Evolutionary conservation across 1,140 invertebrate genomes (phyloP).

Genomic region (Leguminivora glycinivorella): DNA sequence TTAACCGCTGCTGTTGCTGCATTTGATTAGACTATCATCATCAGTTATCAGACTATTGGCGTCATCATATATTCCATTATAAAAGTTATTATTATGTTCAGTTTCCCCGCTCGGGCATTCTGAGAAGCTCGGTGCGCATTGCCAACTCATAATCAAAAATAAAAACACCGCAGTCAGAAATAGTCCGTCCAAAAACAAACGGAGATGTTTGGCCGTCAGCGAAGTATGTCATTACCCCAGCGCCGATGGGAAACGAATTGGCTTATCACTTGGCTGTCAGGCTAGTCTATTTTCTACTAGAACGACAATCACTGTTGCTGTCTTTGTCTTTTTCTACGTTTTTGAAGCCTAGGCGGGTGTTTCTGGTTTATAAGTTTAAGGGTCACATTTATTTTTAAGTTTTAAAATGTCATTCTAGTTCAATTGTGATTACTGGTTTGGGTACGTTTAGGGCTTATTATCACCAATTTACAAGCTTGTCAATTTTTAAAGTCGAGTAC

Average conservation of each 20-base stretch:
- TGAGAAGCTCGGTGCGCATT: not conserved
- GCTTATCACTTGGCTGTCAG: slow-evolving; percentile 10
- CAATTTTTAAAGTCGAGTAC: no score
- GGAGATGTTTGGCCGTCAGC: slow-evolving; percentile 20
- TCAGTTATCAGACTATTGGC: no score
- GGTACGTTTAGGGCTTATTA: no score
- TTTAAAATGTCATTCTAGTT: no score
- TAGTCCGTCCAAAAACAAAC: slow-evolving; percentile 2
- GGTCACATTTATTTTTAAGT: not conserved
- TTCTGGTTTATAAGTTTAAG: not conserved
- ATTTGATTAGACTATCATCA: no score
- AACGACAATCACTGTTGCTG: not conserved
- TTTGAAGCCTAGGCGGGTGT: not conserved
- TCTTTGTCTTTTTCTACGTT: not conserved
- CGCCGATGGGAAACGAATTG: slow-evolving; percentile 17
- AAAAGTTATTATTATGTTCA: not conserved
- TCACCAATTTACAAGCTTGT: no score
- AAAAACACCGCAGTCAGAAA: slow-evolving; percentile 16
- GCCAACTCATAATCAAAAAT: slow-evolving; percentile 22
- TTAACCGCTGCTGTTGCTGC: no score
- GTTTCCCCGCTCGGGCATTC: slow-evolving; percentile 5
- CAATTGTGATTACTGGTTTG: no score
- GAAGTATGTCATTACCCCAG: slow-evolving; percentile 8
- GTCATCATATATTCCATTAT: no score
- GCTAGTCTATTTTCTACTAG: not conserved